Conservation (phyloP, 2,888 invertebrate genomes). For the Drosophila fungiperda region DNA sequence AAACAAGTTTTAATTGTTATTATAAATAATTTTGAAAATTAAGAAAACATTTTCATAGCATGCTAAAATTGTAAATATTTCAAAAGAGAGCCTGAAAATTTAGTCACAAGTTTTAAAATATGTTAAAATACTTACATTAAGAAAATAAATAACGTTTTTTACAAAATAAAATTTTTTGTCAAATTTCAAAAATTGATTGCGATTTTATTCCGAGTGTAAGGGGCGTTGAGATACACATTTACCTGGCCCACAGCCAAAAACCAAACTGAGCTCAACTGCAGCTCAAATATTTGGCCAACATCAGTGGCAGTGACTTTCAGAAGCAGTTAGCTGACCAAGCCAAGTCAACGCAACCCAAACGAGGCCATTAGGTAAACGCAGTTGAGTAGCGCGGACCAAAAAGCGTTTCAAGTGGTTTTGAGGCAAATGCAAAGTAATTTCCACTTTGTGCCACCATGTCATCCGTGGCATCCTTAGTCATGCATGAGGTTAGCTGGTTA, state of each 20-base stretch:
- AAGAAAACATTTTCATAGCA: no score
- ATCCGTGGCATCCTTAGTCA: slow-evolving; percentile 60
- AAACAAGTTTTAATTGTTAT: no score
- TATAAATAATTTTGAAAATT: no score
- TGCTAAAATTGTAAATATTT: no score
- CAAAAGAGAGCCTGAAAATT: neutral
- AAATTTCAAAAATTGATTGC: neutral
- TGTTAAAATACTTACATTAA: neutral
- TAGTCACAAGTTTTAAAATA: neutral
- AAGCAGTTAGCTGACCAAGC: slow-evolving; percentile 55
- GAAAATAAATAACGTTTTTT: neutral
- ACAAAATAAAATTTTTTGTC: neutral
- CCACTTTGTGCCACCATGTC: slow-evolving; percentile 64
- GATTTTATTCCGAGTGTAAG: slow-evolving; percentile 6
- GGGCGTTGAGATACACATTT: slow-evolving; percentile 56
- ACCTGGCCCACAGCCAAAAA: slow-evolving; percentile 37
- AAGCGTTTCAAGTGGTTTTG: slow-evolving; percentile 52
- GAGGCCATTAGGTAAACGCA: slow-evolving; percentile 73
- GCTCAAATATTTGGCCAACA: slow-evolving; percentile 67
- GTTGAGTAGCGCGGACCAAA: slow-evolving; percentile 10
- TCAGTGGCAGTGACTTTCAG: slow-evolving; percentile 55
- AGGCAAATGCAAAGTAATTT: slow-evolving; percentile 67
- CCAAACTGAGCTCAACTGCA: slow-evolving; percentile 11
- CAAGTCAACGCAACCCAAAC: slow-evolving; percentile 37
- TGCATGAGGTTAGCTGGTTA: slow-evolving; percentile 26